A percentile compares a stretch with the other conserved stretches of the same genome.
These are phyloP conservation scores for Lycorma delicatula DNA, from an alignment of 1,140 invertebrate species.

Conservation along the genomic window DNA sequence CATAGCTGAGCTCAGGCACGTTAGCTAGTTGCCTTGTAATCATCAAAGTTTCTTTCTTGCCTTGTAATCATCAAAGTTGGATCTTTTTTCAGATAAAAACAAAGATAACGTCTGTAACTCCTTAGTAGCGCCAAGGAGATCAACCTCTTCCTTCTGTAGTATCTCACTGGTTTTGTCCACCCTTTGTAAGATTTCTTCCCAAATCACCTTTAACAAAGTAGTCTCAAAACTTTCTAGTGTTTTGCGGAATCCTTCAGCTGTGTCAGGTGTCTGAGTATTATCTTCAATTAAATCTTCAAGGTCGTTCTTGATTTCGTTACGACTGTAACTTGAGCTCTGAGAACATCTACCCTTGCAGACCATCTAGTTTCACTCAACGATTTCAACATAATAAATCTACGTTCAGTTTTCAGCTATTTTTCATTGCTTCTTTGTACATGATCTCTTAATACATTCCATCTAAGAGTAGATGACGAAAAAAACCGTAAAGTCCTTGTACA, in stretches of 20 bases:
- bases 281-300: too few relatives aligned
- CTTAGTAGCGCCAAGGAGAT: background rate
- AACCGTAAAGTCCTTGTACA: slow-evolving; percentile 23
- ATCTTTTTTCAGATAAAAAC: background rate
- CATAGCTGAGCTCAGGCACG: too few relatives aligned
- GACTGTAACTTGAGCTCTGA: too few relatives aligned
- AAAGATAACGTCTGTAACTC: background rate
- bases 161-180: background rate
- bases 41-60: too few relatives aligned
- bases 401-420: too few relatives aligned
- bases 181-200: background rate
- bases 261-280: too few relatives aligned
- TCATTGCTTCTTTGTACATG: slow-evolving; percentile 2
- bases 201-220: background rate
- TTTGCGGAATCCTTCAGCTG: too few relatives aligned
- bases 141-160: background rate
- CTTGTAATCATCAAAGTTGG: background rate
- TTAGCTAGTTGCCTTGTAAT: background rate
- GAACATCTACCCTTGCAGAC: too few relatives aligned
- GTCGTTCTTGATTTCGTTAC: too few relatives aligned
- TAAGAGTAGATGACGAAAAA: slow-evolving; percentile 16
- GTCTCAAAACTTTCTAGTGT: background rate
- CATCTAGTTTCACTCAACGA: too few relatives aligned
- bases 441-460: background rate
- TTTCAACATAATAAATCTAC: slow-evolving; percentile 2